Percentiles rank a stretch among this genome's conserved stretches.
These are phyloP conservation scores for Siderastrea radians DNA, from an alignment of 92 coral and sea anemone genomes.

Conservation along the genomic window DNA sequence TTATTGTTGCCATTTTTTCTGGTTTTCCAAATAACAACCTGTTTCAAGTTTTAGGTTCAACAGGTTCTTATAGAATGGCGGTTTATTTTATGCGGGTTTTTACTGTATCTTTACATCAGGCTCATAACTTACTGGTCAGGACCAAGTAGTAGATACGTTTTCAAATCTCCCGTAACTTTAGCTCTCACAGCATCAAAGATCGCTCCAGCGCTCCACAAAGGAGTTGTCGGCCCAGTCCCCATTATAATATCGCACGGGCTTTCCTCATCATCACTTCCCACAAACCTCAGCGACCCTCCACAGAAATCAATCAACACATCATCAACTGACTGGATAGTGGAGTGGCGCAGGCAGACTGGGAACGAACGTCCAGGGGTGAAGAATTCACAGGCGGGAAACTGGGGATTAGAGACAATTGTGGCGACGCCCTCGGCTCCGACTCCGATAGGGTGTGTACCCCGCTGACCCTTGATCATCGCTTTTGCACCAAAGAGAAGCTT, in stretches of 20 bases:
- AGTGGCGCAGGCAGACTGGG: constrained; percentile 72
- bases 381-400: constrained; percentile 61
- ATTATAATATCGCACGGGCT: constrained; percentile 58
- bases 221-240: constrained; percentile 46
- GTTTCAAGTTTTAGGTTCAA: too few relatives aligned
- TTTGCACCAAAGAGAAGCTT: constrained; percentile 40
- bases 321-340: constrained; percentile 38
- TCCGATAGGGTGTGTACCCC: constrained; percentile 53
- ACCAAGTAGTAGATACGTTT: constrained; percentile 13
- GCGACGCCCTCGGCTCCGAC: constrained; percentile 64
- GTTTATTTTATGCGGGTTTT: too few relatives aligned
- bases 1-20: too few relatives aligned
- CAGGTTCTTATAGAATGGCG: too few relatives aligned
- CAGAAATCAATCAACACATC: constrained; percentile 31
- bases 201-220: constrained; percentile 33
- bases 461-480: constrained; percentile 7
- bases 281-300: constrained; percentile 60
- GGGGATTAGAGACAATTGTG: constrained; percentile 57
- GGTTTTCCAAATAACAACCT: too few relatives aligned
- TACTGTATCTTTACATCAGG: too few relatives aligned
- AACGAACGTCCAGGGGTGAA: constrained; percentile 57
- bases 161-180: background rate
- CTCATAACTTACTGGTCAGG: constrained; percentile 37
- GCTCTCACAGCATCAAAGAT: constrained; percentile 34
- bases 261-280: constrained; percentile 40